A percentile compares a stretch with the other conserved stretches of the same genome.
Evolutionary conservation across 2,888 invertebrate genomes (phyloP).

Genomic region (Drosophila fulvimacula): DNA sequence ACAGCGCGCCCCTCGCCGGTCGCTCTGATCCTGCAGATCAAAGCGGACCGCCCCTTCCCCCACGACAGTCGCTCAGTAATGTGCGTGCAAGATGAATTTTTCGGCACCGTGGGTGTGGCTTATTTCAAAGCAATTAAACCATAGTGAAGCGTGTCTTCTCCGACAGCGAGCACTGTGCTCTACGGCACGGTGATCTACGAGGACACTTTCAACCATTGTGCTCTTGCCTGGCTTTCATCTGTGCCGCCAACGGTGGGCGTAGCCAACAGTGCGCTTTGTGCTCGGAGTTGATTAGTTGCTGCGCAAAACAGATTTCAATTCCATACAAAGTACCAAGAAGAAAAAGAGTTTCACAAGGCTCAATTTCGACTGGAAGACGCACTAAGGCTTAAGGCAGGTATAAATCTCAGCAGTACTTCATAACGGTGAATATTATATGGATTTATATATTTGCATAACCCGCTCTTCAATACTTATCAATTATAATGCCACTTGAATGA

Average conservation of each 20-base stretch:
- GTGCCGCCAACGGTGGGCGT: conserved; percentile 55
- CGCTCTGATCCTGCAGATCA: conserved; percentile 66
- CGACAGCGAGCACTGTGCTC: conserved; percentile 8
- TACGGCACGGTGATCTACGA: conserved; percentile 66
- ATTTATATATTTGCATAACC: background rate
- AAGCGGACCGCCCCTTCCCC: conserved; percentile 45
- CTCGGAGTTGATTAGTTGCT: conserved; percentile 32
- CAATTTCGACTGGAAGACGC: background rate
- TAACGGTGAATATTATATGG: background rate
- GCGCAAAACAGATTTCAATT: conserved; percentile 26
- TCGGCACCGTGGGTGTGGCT: conserved; percentile 74
- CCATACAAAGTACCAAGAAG: conserved; percentile 6
- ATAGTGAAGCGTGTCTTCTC: conserved; percentile 74
- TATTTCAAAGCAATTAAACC: conserved; percentile 80
- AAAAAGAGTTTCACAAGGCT: conserved; percentile 27
- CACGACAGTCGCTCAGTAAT: conserved; percentile 42
- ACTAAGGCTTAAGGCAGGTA: background rate
- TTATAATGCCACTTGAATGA: background rate
- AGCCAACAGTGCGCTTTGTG: conserved; percentile 43
- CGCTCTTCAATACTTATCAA: background rate
- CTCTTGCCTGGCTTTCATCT: conserved; percentile 59
- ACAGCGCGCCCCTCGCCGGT: conserved; percentile 62
- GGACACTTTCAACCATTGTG: conserved; percentile 69
- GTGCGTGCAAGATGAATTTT: conserved; percentile 78
- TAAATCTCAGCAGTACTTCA: background rate